Conservation (phyloP, 2,888 invertebrate genomes). For the Caenorhabditis macrosperma region DNA sequence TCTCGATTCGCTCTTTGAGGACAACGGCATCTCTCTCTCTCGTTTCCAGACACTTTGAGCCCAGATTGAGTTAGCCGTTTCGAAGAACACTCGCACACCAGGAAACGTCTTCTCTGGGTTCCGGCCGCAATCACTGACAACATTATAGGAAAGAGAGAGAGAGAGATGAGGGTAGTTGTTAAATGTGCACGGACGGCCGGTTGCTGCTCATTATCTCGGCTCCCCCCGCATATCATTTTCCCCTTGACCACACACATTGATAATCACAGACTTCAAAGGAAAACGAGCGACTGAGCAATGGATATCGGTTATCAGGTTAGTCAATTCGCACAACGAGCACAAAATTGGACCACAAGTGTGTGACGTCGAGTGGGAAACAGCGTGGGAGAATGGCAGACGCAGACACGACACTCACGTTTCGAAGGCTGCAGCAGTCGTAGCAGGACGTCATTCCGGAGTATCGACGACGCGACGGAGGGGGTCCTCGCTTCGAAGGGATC, state of each 20-base stretch:
- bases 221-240: background rate
- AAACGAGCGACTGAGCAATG: background rate
- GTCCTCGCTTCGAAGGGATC: background rate
- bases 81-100: background rate
- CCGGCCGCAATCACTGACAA: no score
- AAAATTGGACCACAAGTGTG: background rate
- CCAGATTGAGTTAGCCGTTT: no score
- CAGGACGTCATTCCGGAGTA: constrained; percentile 8
- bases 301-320: background rate
- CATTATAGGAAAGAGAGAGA: background rate
- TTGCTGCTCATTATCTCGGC: background rate
- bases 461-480: constrained; percentile 1
- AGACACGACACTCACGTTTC: constrained; percentile 11
- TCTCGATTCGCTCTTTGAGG: background rate
- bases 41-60: background rate
- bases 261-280: background rate
- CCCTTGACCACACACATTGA: background rate
- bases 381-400: no score
- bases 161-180: background rate
- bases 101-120: background rate
- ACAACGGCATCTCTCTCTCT: background rate
- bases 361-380: background rate
- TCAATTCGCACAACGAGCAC: background rate
- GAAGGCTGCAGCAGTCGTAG: constrained; percentile 28
- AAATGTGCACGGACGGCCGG: background rate